phyloP scores from a whole-genome alignment of 2,888 invertebrate genomes.

The Zaprionus obscuricornis region DNA sequence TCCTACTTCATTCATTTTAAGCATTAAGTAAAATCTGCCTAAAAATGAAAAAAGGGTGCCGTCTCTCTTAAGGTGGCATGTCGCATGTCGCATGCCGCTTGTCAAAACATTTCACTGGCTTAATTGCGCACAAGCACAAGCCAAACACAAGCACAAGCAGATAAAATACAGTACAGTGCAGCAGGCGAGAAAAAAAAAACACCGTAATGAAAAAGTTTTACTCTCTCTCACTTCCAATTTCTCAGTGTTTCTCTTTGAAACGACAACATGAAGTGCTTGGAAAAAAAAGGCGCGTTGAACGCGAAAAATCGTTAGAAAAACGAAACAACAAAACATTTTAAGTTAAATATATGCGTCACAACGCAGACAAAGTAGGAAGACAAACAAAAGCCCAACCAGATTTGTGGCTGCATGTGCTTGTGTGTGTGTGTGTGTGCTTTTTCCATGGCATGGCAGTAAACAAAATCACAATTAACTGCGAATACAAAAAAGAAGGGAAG shows the following conservation, averaged over 20 bases:
- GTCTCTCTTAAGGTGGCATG: constrained; percentile 24
- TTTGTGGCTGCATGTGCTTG: too few species aligned
- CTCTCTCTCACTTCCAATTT: background rate
- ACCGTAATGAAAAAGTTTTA: constrained; percentile 72
- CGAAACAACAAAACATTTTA: constrained; percentile 65
- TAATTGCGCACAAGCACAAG: constrained; percentile 76
- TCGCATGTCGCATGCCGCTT: constrained; percentile 23
- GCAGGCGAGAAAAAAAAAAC: background rate
- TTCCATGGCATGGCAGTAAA: constrained; percentile 54
- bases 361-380: constrained; percentile 65
- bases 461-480: constrained; percentile 78
- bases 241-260: constrained; percentile 18
- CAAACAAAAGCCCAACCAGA: constrained; percentile 51
- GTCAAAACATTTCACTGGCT: constrained; percentile 65
- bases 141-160: too few species aligned
- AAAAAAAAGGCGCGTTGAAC: constrained; percentile 62
- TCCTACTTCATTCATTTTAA: constrained; percentile 8
- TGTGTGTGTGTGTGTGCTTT: too few species aligned
- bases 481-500: too few species aligned
- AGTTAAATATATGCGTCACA: constrained; percentile 67
- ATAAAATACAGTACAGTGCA: constrained; percentile 40
- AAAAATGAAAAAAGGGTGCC: constrained; percentile 69
- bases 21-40: constrained; percentile 43
- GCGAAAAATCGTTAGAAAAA: constrained; percentile 61
- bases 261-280: constrained; percentile 27